Evolutionary conservation across 2,888 invertebrate genomes (phyloP).

Genomic region (Drepana falcataria): DNA sequence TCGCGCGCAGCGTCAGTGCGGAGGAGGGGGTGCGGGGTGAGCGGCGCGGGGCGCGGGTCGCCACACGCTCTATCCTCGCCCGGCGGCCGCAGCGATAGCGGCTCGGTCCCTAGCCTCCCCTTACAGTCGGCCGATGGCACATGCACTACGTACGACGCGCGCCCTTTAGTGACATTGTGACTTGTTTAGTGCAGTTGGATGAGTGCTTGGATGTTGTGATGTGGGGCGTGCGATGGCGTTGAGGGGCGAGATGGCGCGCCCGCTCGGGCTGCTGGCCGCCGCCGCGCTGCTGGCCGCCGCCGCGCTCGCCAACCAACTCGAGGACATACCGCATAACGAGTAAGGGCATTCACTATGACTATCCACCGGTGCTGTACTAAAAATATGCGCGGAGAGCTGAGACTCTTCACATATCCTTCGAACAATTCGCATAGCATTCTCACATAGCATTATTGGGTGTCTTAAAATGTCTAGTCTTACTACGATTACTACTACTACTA

Average conservation of each 20-base stretch:
- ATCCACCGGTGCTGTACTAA: not conserved
- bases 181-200: conserved; percentile 40
- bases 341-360: conserved; percentile 71
- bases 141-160: conserved; percentile 34
- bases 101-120: conserved; percentile 38
- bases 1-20: conserved; percentile 76
- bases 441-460: no score
- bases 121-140: conserved; percentile 42
- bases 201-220: conserved; percentile 50
- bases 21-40: conserved; percentile 40
- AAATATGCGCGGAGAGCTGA: not conserved
- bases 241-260: conserved; percentile 52
- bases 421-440: no score
- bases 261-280: conserved; percentile 51
- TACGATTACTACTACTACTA: no score
- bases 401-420: no score
- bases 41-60: conserved; percentile 30
- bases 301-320: conserved; percentile 85
- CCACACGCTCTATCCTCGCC: conserved; percentile 50
- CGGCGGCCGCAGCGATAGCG: conserved; percentile 45
- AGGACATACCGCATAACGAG: conserved; percentile 94
- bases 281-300: conserved; percentile 51
- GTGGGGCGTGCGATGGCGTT: conserved; percentile 62
- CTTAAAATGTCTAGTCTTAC: no score
- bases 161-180: conserved; percentile 44